phyloP scores from a whole-genome alignment of 2,113 vertebrate species.

The Phalacrocorax carbo region DNA sequence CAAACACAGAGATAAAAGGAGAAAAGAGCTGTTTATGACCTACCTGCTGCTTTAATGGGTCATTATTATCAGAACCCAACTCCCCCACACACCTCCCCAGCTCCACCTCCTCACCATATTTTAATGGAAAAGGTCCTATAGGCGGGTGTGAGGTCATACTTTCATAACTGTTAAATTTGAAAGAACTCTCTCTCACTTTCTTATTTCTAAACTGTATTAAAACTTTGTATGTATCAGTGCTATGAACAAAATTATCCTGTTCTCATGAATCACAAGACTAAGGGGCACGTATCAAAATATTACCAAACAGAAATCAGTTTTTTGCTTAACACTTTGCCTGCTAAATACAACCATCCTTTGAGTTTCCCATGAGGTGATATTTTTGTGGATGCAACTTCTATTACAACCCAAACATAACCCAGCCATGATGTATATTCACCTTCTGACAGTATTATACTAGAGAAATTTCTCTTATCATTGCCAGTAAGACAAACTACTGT shows the following conservation, averaged over 20 bases:
- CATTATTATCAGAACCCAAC: not conserved
- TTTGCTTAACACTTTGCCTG: not conserved
- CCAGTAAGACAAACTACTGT: not conserved
- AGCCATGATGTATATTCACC: not conserved
- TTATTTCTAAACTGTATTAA: not conserved
- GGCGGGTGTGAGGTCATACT: not conserved
- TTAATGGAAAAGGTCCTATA: not conserved
- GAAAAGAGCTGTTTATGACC: slow-evolving; percentile 15
- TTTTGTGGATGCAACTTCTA: not conserved
- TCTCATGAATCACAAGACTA: not conserved
- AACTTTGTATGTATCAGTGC: not conserved
- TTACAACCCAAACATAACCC: not conserved
- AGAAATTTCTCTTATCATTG: not conserved
- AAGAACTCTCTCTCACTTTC: not conserved
- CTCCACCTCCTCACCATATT: not conserved
- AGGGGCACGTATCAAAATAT: not conserved
- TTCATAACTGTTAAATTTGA: not conserved
- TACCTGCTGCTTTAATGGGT: slow-evolving; percentile 19
- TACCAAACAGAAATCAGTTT: not conserved
- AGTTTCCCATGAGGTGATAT: not conserved
- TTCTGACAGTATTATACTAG: not conserved
- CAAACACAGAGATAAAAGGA: slow-evolving; percentile 20
- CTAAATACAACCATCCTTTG: not conserved
- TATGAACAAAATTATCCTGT: not conserved
- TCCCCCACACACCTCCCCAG: no score